Percentiles rank a stretch among this genome's conserved stretches.
Evolutionary conservation across 2,888 invertebrate species (phyloP).

Genomic region (Euplexia lucipara): DNA sequence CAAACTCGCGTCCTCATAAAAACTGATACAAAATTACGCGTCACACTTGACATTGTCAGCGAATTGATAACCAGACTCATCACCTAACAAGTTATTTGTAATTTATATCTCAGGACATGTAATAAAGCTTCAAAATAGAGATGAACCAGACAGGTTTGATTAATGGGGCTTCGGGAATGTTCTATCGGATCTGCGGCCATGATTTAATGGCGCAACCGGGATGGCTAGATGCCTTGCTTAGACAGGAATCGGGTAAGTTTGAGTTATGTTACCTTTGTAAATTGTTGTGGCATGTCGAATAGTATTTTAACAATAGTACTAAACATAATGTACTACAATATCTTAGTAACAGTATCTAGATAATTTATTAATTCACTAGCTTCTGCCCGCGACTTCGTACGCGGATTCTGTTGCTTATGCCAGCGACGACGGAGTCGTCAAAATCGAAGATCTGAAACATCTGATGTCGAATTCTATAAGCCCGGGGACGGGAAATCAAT

Average conservation of each 20-base stretch:
- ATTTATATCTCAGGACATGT: slow-evolving; percentile 46
- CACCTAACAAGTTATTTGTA: slow-evolving; percentile 41
- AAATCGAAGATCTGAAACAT: no score
- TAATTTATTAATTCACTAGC: no score
- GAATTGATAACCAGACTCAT: slow-evolving; percentile 42
- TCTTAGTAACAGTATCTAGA: no score
- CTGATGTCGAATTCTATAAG: no score
- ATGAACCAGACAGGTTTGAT: slow-evolving; percentile 57
- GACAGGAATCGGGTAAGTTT: slow-evolving; percentile 45
- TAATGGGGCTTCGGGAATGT: slow-evolving; percentile 54
- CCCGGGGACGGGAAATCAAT: no score
- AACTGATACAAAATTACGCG: slow-evolving; percentile 28
- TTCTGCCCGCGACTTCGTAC: no score
- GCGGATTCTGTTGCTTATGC: no score
- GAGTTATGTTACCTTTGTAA: slow-evolving; percentile 33
- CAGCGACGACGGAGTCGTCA: no score
- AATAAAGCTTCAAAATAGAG: slow-evolving; percentile 52
- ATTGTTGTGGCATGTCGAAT: slow-evolving; percentile 3
- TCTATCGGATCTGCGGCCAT: slow-evolving; percentile 51
- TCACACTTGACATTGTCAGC: slow-evolving; percentile 21
- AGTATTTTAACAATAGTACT: neutral
- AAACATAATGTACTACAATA: neutral
- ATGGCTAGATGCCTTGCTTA: slow-evolving; percentile 28
- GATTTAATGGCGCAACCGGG: slow-evolving; percentile 59
- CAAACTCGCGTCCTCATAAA: neutral